Base-by-base conservation (phyloP, 2,113 vertebrate species). In the Oreochromis tanganicae region DNA sequence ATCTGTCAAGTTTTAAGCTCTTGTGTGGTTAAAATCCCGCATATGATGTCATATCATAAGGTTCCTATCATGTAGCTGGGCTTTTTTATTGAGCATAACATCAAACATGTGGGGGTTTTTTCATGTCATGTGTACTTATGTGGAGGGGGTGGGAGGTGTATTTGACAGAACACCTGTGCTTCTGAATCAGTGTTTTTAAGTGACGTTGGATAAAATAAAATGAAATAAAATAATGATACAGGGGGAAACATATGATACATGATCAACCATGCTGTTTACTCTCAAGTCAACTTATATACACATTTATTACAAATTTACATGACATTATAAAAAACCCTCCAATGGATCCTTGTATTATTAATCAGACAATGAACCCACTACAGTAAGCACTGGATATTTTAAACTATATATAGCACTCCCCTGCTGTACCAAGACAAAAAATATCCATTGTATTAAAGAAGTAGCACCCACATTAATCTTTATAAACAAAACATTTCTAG, bases 61-160 rank as follows among this genome's bases (percentile, higher is more conserved):
- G 29, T 1, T 27, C 29, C 48, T 21, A 29, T 80, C 21, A 59
- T 24, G 32, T 43, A 43, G 29, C n/a, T 34, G 19, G 24, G 50
- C 19, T 19, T 56, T 86, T 56, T 29, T 75, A 73, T 29, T 11
- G 41, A 48, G 41, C 21, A 43, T 73, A 27, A 73, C 21, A 46
- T 43, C 68, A 79, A n/a, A 34, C 56, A 48, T 29, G 71, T 12
- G 24, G 24, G 24, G 14, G 0, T 1, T 32, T 48, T 48, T 32
- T 50, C 9, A 0, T 50, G 16, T 78, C 21, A 0, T 24, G 8
- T 73, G 41, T 46, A 16, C 14, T 46, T 46, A 75, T 29, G 21
- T 66, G 38, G 38, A 14, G n/a, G 7, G 7, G n/a, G 6, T 5
- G 27, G 8, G 14, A 6, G n/a, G n/a, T 7, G 71, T 48, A 32